phyloP scores from a whole-genome alignment of 2,888 invertebrate genomes.

The Tetramorium bicarinatum region DNA sequence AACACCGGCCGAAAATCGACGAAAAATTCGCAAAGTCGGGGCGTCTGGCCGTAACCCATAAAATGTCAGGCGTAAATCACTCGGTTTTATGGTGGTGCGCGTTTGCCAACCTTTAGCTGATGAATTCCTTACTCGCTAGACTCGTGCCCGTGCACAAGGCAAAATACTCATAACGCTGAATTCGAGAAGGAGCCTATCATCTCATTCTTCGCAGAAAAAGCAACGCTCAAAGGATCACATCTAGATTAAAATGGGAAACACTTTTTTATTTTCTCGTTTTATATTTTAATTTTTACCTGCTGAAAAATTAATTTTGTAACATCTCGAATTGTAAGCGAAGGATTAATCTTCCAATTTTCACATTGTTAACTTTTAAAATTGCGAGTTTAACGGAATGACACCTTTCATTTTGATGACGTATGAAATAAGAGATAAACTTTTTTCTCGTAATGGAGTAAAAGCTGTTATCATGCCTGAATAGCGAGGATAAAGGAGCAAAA shows the following conservation, averaged over 20 bases:
- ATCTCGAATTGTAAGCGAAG: not conserved
- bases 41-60: constrained; percentile 84
- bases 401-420: not conserved
- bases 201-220: constrained; percentile 67
- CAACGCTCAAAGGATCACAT: not conserved
- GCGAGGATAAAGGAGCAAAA: constrained; percentile 35
- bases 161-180: constrained; percentile 54
- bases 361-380: not conserved
- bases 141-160: constrained; percentile 57
- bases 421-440: not conserved
- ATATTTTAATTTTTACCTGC: not conserved
- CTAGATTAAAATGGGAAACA: constrained; percentile 26
- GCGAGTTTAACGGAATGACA: not conserved
- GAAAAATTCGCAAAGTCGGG: constrained; percentile 85
- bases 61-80: constrained; percentile 86
- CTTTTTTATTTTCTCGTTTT: not conserved
- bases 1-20: constrained; percentile 79
- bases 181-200: constrained; percentile 55
- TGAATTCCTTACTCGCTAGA: constrained; percentile 84
- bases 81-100: constrained; percentile 86
- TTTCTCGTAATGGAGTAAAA: not conserved
- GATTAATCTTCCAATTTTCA: no score
- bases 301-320: not conserved
- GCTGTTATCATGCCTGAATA: not conserved
- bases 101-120: constrained; percentile 86